Evolutionary conservation across 2,797 vertebrate genomes (phyloP).

Genomic region (Pangasius djambal): DNA sequence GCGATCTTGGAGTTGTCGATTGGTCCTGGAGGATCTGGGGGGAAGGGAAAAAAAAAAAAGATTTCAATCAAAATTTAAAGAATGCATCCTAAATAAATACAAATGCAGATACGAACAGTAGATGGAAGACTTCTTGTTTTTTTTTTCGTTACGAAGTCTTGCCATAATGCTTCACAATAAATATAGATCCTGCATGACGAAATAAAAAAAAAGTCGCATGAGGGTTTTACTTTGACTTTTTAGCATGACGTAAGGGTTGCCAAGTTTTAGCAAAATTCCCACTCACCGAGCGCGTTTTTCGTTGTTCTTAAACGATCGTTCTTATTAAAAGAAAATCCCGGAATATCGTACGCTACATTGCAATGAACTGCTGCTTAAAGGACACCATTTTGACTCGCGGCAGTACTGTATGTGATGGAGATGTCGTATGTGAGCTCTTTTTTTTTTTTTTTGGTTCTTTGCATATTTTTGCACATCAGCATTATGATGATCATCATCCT

Average conservation of each 20-base stretch:
- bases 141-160: too few relatives aligned
- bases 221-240: neutral
- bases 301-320: too few relatives aligned
- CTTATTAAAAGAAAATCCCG: neutral
- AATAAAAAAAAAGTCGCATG: too few relatives aligned
- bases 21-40: constrained; percentile 89
- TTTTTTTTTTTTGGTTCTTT: neutral
- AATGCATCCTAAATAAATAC: neutral
- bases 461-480: neutral
- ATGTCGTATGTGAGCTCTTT: too few relatives aligned
- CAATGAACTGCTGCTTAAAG: neutral
- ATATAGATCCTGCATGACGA: neutral
- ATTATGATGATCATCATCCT: neutral
- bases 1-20: constrained; percentile 97
- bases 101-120: neutral
- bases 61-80: neutral
- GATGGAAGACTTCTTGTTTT: too few relatives aligned
- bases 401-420: neutral
- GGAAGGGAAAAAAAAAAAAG: neutral
- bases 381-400: neutral
- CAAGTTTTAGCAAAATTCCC: neutral
- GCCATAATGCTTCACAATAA: neutral
- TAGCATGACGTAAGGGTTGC: constrained; percentile 1
- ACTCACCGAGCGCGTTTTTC: neutral
- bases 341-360: neutral